These are phyloP conservation scores for Thaumatotibia leucotreta DNA, from an alignment of 1,140 invertebrate genomes.

Conservation along the genomic window DNA sequence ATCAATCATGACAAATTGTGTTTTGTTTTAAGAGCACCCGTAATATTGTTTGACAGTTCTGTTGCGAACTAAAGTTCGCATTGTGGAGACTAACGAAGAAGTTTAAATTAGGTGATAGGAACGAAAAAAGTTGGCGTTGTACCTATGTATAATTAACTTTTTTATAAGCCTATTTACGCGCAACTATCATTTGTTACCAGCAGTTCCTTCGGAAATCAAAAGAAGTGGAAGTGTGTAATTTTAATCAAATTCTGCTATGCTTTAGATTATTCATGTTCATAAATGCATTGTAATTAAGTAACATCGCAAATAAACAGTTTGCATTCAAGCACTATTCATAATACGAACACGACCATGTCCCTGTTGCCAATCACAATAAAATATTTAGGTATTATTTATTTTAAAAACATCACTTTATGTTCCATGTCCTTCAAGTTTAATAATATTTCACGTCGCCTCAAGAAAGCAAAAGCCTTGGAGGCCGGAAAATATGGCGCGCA, in stretches of 20 bases:
- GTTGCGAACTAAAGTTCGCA: slow-evolving; percentile 48
- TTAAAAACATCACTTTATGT: slow-evolving; percentile 43
- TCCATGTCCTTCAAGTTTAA: slow-evolving; percentile 54
- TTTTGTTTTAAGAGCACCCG: slow-evolving; percentile 55
- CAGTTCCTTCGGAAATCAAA: no score
- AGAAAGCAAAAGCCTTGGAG: slow-evolving; percentile 65
- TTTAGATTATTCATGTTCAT: not conserved
- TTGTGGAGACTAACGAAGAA: slow-evolving; percentile 42
- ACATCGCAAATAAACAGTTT: not conserved
- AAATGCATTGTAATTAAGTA: not conserved
- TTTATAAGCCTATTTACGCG: slow-evolving; percentile 8
- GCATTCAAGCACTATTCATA: not conserved
- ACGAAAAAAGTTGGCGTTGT: slow-evolving; percentile 19
- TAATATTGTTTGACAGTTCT: slow-evolving; percentile 56
- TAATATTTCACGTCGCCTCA: slow-evolving; percentile 64
- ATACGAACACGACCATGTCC: not conserved
- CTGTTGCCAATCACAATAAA: not conserved
- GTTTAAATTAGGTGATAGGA: slow-evolving; percentile 51
- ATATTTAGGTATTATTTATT: slow-evolving; percentile 32
- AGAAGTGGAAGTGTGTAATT: no score
- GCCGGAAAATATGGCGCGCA: slow-evolving; percentile 67
- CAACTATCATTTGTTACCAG: no score
- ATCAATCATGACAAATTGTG: slow-evolving; percentile 70
- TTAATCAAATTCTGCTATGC: no score
- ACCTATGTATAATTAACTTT: slow-evolving; percentile 14